Evolutionary conservation across 2,888 invertebrate species (phyloP).

Genomic region (Laspeyria flexula): DNA sequence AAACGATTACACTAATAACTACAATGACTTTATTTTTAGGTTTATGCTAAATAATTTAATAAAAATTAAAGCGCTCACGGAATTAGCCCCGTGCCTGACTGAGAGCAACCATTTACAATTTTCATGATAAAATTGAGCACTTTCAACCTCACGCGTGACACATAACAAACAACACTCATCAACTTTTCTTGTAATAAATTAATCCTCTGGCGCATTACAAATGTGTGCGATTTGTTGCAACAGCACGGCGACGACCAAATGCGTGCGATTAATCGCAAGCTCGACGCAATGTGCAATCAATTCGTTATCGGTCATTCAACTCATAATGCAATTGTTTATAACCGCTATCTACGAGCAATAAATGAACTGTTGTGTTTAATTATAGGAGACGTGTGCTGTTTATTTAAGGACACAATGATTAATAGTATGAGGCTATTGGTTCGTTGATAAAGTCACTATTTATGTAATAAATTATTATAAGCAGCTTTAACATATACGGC

Average conservation of each 20-base stretch:
- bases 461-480: not conserved
- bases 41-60: too few relatives aligned
- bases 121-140: not conserved
- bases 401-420: constrained; percentile 15
- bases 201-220: not conserved
- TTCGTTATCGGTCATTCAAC: constrained; percentile 41
- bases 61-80: too few relatives aligned
- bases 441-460: too few relatives aligned
- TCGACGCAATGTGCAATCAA: constrained; percentile 22
- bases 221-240: not conserved
- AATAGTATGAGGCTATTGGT: not conserved
- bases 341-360: constrained; percentile 27
- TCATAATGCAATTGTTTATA: constrained; percentile 34
- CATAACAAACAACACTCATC: not conserved
- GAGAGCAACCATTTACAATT: too few relatives aligned
- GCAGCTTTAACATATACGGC: not conserved
- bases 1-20: too few relatives aligned
- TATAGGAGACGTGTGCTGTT: constrained; percentile 30
- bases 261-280: constrained; percentile 18
- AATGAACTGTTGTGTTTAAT: constrained; percentile 32
- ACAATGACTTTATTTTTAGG: too few relatives aligned
- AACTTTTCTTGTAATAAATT: not conserved
- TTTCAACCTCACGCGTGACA: not conserved
- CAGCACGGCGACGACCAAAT: not conserved
- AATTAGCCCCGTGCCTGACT: too few relatives aligned